These are phyloP conservation scores for Opisthocomus hoazin DNA, from an alignment of 2,113 vertebrate species.

Conservation along the genomic window DNA sequence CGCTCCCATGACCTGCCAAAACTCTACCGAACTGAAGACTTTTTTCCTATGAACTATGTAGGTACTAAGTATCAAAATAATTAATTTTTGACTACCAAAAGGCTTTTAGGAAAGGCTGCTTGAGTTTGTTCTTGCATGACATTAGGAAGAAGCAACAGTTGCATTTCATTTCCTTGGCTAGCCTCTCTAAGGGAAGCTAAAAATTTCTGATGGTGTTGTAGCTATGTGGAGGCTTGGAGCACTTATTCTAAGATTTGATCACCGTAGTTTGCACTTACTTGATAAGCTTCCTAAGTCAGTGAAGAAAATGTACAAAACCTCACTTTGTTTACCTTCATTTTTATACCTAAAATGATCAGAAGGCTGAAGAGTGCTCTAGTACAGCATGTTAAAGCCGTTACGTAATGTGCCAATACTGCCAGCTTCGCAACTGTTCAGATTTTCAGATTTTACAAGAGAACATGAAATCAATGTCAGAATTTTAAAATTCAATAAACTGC, in stretches of 20 bases:
- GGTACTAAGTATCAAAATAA: not conserved
- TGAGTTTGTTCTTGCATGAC: not conserved
- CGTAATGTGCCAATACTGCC: not conserved
- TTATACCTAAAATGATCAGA: not conserved
- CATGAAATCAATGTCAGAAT: not conserved
- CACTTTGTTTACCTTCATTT: not conserved
- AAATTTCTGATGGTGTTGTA: not conserved
- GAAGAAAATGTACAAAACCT: not conserved
- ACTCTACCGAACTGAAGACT: constrained; percentile 35
- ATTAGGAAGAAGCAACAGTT: not conserved
- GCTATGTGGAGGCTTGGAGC: not conserved
- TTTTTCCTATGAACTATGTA: not conserved
- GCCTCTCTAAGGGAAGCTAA: not conserved
- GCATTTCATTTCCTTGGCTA: not conserved
- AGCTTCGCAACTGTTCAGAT: not conserved
- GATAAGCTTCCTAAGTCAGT: not conserved
- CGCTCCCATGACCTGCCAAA: not conserved
- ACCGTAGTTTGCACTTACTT: not conserved
- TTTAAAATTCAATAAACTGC: not conserved
- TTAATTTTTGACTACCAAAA: not conserved
- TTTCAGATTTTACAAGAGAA: not conserved
- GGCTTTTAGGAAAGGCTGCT: not conserved
- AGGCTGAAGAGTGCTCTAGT: not conserved
- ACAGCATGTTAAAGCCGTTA: not conserved
- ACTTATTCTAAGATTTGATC: not conserved